Evolutionary conservation across 2,888 invertebrate genomes (phyloP).

Genomic region (Dryobotodes eremita): DNA sequence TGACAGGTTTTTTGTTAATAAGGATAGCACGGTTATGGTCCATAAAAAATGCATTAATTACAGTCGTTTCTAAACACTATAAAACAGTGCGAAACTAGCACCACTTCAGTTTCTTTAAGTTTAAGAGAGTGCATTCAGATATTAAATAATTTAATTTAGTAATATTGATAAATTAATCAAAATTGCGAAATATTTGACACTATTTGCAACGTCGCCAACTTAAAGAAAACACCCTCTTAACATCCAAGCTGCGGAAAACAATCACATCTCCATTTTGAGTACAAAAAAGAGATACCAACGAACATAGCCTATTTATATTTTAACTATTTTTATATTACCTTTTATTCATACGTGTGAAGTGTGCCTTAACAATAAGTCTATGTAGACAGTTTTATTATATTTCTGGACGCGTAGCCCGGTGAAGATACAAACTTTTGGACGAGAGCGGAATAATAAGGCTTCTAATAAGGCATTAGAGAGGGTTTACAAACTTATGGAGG

Average conservation of each 20-base stretch:
- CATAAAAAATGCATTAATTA: too few relatives aligned
- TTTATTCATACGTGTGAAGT: slow-evolving; percentile 47
- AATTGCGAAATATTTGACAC: neutral
- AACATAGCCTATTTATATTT: slow-evolving; percentile 10
- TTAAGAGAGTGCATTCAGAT: neutral
- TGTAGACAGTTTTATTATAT: slow-evolving; percentile 44
- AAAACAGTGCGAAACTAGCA: neutral
- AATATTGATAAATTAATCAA: neutral
- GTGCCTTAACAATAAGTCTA: slow-evolving; percentile 28
- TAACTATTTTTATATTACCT: slow-evolving; percentile 28
- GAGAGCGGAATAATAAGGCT: slow-evolving; percentile 44
- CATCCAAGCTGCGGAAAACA: neutral
- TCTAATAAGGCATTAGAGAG: slow-evolving; percentile 37
- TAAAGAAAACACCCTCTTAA: neutral
- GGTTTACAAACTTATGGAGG: slow-evolving; percentile 46
- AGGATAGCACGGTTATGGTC: neutral
- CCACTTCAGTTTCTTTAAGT: neutral
- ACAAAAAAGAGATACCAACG: neutral
- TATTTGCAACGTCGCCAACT: neutral
- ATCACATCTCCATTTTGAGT: neutral
- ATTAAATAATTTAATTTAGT: too few relatives aligned
- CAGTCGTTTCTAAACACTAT: neutral
- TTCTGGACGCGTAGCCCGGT: slow-evolving; percentile 40
- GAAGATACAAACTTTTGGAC: slow-evolving; percentile 53
- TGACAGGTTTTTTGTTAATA: neutral